These are phyloP conservation scores for Phoebastria nigripes DNA, from an alignment of 2,797 vertebrate genomes.

Conservation along the genomic window DNA sequence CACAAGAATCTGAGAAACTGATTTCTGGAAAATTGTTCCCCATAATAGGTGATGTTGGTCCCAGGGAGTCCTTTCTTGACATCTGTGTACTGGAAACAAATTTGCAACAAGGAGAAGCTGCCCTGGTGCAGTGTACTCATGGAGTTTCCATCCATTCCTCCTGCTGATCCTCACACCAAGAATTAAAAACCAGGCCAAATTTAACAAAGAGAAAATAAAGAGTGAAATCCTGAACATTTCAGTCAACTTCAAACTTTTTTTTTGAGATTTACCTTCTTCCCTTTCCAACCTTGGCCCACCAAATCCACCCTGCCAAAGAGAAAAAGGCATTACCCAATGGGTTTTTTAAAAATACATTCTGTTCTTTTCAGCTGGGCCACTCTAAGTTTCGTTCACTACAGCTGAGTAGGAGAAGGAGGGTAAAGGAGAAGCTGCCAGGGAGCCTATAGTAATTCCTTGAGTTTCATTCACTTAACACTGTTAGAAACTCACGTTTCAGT, in stretches of 20 bases:
- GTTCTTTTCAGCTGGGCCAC: not conserved
- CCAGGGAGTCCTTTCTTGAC: not conserved
- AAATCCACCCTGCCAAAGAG: not conserved
- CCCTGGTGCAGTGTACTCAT: not conserved
- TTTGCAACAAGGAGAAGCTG: not conserved
- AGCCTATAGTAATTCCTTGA: not conserved
- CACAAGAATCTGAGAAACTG: not conserved
- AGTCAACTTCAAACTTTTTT: not conserved
- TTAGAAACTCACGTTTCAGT: not conserved
- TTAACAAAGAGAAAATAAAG: not conserved
- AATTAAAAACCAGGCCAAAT: not conserved
- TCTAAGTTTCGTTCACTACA: not conserved
- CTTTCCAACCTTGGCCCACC: not conserved
- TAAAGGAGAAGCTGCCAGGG: not conserved
- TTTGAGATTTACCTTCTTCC: not conserved
- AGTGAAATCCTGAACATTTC: not conserved
- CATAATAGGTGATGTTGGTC: not conserved
- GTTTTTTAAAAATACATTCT: not conserved
- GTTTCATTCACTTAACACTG: not conserved
- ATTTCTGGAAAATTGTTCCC: not conserved
- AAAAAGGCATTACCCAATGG: not conserved
- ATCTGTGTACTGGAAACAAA: not conserved
- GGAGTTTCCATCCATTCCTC: not conserved
- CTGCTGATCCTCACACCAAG: not conserved
- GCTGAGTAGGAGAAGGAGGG: not conserved